Base-by-base conservation (phyloP, 2,797 vertebrate species). In the Clarias laeviceps region DNA sequence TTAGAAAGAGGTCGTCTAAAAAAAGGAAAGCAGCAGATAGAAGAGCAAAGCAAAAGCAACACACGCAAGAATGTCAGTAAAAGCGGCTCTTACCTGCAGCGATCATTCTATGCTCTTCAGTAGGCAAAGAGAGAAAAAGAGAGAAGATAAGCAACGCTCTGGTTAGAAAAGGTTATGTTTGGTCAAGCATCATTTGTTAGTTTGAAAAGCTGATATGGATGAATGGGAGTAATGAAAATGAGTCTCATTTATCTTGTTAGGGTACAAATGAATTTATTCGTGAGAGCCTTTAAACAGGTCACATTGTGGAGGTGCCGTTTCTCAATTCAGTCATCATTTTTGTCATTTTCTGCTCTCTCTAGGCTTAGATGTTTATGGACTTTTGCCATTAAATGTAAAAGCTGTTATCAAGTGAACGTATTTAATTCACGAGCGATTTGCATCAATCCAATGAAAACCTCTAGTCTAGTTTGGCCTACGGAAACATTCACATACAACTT, bases 61-160 rank as follows among this genome's bases (percentile, higher is more conserved):
- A 85, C 69, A 18, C 12, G 34, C 5, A 40, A 57, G 80, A 45
- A 84, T 15, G 65, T 86, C 72, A 77, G 40, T 29, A 84, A 87
- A 87, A 87, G 64, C 76, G 57, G 62, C 20, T 57, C 95, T 95
- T 95, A 96, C 95, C 95, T 94, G 95, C 94, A 88, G 88, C 82
- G 69, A 94, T 91, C 90, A 93, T 95, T 93, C 91, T 95, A 92
- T 94, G 94, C 88, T 93, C 95, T 96, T 95, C 91, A 62, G 92
- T 61, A 91, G 82, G 93, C 93, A 94, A 89, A 56, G 85, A 80
- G 32, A 82, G 40, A 82, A 82, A 86, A 22, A 61, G 56, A 66
- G 22, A 80, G 34, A 87, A 88, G 77, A 72, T 61, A 85, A 88
- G 76, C 82, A 45, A 87, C 34, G 86, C 40, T 77, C 22, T 27